Percentiles rank a stretch among this genome's conserved stretches.
These are phyloP conservation scores for Chiridota heheva DNA, from an alignment of 35 echinoderm and acorn worm genomes.

Conservation along the genomic window DNA sequence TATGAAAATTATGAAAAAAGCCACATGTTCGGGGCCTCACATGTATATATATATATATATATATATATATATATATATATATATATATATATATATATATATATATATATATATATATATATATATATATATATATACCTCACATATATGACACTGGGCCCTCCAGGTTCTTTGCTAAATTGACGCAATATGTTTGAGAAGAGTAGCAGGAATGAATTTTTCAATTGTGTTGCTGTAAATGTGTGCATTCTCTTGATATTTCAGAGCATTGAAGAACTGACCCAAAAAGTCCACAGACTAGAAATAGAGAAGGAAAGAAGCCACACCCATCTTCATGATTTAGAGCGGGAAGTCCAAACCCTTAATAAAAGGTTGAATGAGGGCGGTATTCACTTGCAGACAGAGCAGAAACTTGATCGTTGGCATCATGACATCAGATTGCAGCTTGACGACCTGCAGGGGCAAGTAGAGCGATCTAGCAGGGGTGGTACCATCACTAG, in stretches of 20 bases:
- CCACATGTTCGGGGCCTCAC: too few species aligned
- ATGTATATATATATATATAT: too few species aligned
- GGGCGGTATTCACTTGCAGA: slow-evolving; percentile 33
- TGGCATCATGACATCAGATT: slow-evolving; percentile 44
- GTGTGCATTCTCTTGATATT: background rate
- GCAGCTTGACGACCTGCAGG: slow-evolving; percentile 46
- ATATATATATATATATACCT: too few species aligned
- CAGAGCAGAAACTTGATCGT: slow-evolving; percentile 48
- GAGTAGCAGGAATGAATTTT: too few species aligned
- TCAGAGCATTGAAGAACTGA: slow-evolving; percentile 43
- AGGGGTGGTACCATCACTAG: slow-evolving; percentile 15
- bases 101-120: too few species aligned
- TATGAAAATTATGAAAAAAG: too few species aligned
- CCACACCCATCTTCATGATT: slow-evolving; percentile 9
- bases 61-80: too few species aligned
- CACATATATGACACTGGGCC: too few species aligned
- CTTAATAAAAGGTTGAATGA: slow-evolving; percentile 34
- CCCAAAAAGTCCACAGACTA: slow-evolving; percentile 36
- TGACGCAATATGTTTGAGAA: too few species aligned
- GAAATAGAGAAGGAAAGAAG: slow-evolving; percentile 45
- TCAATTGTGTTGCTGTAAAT: too few species aligned
- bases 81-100: too few species aligned
- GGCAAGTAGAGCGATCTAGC: slow-evolving; percentile 5
- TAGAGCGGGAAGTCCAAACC: slow-evolving; percentile 46
- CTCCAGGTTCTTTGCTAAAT: too few species aligned